Percentiles rank a stretch among this genome's conserved stretches.
Evolutionary conservation across 2,113 vertebrate genomes (phyloP).

Genomic region (Zosterops lateralis): DNA sequence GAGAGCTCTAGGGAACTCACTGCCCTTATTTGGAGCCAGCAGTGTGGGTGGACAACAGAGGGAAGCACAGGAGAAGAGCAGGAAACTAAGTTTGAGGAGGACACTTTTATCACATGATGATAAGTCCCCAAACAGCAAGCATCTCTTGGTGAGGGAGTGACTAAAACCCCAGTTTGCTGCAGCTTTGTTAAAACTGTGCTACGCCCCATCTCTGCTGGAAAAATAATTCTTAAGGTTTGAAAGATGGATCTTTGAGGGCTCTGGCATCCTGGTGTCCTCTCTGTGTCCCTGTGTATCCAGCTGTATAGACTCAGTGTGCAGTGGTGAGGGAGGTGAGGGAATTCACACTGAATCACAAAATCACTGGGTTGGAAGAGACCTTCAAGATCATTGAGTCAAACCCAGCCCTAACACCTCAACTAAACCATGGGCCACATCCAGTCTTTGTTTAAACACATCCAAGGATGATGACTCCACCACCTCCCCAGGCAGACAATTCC

Average conservation of each 20-base stretch:
- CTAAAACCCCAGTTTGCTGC: not conserved
- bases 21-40: not conserved
- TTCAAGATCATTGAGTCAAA: no score
- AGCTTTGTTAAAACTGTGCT: not conserved
- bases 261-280: not conserved
- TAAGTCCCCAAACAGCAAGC: not conserved
- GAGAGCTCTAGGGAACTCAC: not conserved
- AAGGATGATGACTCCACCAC: no score
- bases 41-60: not conserved
- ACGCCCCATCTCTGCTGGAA: rapidly evolving
- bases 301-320: rapidly evolving
- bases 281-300: not conserved
- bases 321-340: not conserved
- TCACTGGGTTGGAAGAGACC: no score
- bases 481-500: no score
- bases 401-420: no score
- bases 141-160: not conserved
- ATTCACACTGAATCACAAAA: no score
- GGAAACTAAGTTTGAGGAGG: constrained; percentile 13
- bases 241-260: not conserved
- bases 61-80: not conserved
- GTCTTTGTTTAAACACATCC: no score
- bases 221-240: not conserved
- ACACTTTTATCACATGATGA: not conserved
- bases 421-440: no score